These are phyloP conservation scores for Drosophila simulans DNA, from an alignment of 1,140 invertebrate species.

Conservation along the genomic window DNA sequence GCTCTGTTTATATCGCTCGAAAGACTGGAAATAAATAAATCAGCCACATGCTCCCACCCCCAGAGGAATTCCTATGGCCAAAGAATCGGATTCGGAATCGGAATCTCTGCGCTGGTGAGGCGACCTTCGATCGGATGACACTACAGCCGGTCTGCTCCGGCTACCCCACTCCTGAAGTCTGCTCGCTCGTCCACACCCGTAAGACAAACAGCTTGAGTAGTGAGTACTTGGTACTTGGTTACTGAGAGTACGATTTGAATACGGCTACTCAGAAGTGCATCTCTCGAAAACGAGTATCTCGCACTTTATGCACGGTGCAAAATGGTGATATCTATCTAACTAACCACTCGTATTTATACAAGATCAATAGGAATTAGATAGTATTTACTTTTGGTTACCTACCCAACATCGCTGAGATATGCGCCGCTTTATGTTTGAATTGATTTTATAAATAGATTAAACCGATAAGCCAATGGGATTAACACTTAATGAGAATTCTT, in stretches of 20 bases:
- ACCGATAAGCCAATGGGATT: neutral
- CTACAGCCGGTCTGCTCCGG: constrained; percentile 12
- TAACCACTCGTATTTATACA: neutral
- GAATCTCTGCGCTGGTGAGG: constrained; percentile 8
- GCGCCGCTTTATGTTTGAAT: neutral
- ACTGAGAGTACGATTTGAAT: constrained; percentile 7
- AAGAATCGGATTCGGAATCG: neutral
- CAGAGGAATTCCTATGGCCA: constrained; percentile 28
- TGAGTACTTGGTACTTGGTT: constrained; percentile 1
- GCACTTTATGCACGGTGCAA: constrained; percentile 2
- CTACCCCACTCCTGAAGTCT: constrained; percentile 6
- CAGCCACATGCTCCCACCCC: constrained; percentile 18
- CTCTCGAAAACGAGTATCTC: constrained; percentile 29
- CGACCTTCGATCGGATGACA: constrained; percentile 52
- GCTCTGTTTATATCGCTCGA: constrained; percentile 33
- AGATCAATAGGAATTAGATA: neutral
- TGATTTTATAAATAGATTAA: neutral
- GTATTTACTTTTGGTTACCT: neutral
- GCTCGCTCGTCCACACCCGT: constrained; percentile 15
- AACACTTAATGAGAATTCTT: neutral
- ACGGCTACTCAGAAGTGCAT: constrained; percentile 24
- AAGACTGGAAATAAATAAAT: constrained; percentile 47
- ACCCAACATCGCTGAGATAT: neutral
- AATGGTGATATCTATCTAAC: neutral
- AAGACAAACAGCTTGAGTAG: constrained; percentile 32